A percentile compares a stretch with the other conserved stretches of the same genome.
These are phyloP conservation scores for Anneissia japonica DNA, from an alignment of 35 echinoderm and acorn worm species.

Conservation along the genomic window DNA sequence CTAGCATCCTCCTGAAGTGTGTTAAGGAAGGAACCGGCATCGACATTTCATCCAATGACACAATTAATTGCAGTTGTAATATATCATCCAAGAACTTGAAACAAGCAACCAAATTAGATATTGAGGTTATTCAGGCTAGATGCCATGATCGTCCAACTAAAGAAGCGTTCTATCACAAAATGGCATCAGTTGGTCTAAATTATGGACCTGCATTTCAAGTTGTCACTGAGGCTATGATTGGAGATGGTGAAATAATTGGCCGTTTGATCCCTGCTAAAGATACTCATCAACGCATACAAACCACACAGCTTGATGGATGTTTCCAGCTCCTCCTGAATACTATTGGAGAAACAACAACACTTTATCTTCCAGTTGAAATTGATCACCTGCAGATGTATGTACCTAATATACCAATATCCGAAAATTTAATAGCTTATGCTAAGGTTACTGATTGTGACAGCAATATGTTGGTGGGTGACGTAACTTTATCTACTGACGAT, in stretches of 20 bases:
- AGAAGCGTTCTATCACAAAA: slow-evolving; percentile 47
- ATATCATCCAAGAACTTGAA: slow-evolving; percentile 3
- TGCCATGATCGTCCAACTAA: slow-evolving; percentile 11
- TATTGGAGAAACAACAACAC: slow-evolving; percentile 16
- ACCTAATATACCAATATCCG: slow-evolving; percentile 26
- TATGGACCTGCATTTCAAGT: slow-evolving; percentile 66
- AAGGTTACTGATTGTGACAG: slow-evolving; percentile 62
- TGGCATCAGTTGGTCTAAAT: slow-evolving; percentile 40
- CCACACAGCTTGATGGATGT: slow-evolving; percentile 54
- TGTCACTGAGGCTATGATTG: slow-evolving; percentile 41
- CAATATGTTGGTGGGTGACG: slow-evolving; percentile 38
- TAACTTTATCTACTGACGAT: slow-evolving; percentile 19
- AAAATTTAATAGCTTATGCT: slow-evolving; percentile 50
- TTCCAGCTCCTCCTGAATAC: slow-evolving; percentile 50
- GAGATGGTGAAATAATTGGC: slow-evolving; percentile 55
- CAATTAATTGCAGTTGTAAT: slow-evolving; percentile 7
- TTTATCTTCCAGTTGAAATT: slow-evolving; percentile 41
- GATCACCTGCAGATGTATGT: slow-evolving; percentile 49
- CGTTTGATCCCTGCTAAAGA: slow-evolving; percentile 27
- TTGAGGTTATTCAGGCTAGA: slow-evolving; percentile 17
- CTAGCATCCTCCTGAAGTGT: slow-evolving; percentile 36
- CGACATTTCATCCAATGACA: slow-evolving; percentile 32
- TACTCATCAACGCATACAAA: slow-evolving; percentile 59
- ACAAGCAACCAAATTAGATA: background rate
- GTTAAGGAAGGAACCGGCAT: slow-evolving; percentile 37